Evolutionary conservation across 2,113 vertebrate species (phyloP), one percentile per base, ranked within the genome.

Genomic region (Eubucco bourcierii): DNA sequence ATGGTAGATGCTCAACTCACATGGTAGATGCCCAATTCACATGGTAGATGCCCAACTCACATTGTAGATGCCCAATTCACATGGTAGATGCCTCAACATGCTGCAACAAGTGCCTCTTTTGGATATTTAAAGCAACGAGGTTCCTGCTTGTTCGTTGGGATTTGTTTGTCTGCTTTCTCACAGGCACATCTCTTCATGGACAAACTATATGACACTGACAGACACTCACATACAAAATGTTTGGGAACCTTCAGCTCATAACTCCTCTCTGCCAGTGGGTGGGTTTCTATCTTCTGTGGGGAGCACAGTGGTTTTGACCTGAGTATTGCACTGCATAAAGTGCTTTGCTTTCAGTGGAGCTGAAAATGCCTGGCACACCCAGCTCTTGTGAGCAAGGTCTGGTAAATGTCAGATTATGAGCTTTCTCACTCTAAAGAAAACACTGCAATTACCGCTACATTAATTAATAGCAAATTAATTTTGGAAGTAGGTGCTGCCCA

Each of bases 401-500:
- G 89, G 81, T 78, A 94, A 94, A 89, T 34, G 59, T 34, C 33
- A 68, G 23, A 87, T 94, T 12, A 77, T 70, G 84, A 89, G 15
- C 34, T 61, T 94, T 95, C 83, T 94, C 37, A 84, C 80, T 86
- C 65, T 65, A 61, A 91, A 47, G 70, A 78, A 93, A 91, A 90
- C 11, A 79, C 31, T 72, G 88, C 44, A 93, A 93, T 95, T 94
- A 95, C 75, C 70, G 75, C 53, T 85, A 91, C 73, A 79, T 88
- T 93, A 95, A 95, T 95, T 94, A 84, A 78, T 14, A 67, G 50
- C 31, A 80, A 83, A 58, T 75, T 93, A 67, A 88, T 95, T 95
- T 93, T 77, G 73, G 70, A 95, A 84, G 63, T 44, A 78, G 46
- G 25, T 0, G 2, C 74, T 81, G 58, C 70, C 66, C n/a, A 58